Evolutionary conservation across 92 coral and sea anemone species (phyloP).

Genomic region (Siderastrea radians): DNA sequence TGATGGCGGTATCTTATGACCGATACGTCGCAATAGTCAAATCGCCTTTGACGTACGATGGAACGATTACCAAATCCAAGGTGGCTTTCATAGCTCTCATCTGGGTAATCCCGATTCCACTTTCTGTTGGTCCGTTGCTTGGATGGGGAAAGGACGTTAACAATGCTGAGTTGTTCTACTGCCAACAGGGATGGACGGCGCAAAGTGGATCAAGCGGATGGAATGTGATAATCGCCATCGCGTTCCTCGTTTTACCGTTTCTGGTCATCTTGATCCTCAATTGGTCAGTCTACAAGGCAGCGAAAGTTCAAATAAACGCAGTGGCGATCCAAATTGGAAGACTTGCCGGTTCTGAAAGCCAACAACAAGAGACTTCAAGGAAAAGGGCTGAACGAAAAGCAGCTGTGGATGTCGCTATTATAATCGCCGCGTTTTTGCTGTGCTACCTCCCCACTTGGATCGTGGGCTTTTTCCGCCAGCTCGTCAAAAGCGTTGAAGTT

Average conservation of each 20-base stretch:
- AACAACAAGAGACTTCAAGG: not conserved
- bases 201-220: not conserved
- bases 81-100: not conserved
- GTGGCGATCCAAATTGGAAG: not conserved
- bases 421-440: conserved; percentile 16
- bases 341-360: not conserved
- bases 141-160: not conserved
- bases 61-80: not conserved
- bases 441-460: conserved; percentile 17
- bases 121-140: conserved; percentile 3
- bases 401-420: not conserved
- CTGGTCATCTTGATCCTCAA: not conserved
- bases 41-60: conserved; percentile 18
- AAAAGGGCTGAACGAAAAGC: not conserved
- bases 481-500: not conserved
- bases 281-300: not conserved
- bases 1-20: conserved; percentile 17
- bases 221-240: not conserved
- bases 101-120: conserved; percentile 5
- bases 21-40: conserved; percentile 13
- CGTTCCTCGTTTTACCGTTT: not conserved
- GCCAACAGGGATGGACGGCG: not conserved
- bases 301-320: not conserved
- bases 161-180: conserved; percentile 7
- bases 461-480: not conserved